Conservation (phyloP, 2,888 invertebrate species). For the Sminthurides aquaticus region DNA sequence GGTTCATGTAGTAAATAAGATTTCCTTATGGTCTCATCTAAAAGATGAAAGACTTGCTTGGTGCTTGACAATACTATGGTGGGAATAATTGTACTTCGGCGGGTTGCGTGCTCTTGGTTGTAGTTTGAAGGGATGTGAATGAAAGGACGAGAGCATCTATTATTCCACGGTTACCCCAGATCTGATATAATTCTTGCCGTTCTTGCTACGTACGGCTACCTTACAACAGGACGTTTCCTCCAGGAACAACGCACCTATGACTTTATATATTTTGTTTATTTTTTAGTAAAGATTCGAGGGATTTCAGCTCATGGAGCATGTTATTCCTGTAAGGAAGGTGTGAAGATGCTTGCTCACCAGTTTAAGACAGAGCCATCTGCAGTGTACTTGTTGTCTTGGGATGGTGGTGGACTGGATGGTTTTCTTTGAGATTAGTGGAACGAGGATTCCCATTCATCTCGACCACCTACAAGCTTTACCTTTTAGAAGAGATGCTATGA, state of each 20-base stretch:
- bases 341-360: too few relatives aligned
- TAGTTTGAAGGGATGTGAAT: background rate
- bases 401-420: background rate
- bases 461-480: background rate
- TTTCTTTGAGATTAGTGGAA: background rate
- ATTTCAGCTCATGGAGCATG: background rate
- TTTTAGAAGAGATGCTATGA: background rate
- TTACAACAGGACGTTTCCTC: too few relatives aligned
- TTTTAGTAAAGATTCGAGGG: background rate
- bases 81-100: background rate
- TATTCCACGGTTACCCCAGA: too few relatives aligned
- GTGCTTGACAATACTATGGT: background rate
- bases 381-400: background rate
- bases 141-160: too few relatives aligned
- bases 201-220: too few relatives aligned
- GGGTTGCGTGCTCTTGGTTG: background rate
- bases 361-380: background rate
- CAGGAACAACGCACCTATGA: background rate
- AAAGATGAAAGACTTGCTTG: background rate
- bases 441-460: background rate
- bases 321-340: background rate
- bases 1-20: background rate
- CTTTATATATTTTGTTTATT: background rate
- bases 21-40: background rate
- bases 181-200: too few relatives aligned